A percentile compares a stretch with the other conserved stretches of the same genome.
Conservation (phyloP, 2,113 vertebrate species). For the Cryptomyrus ogoouensis region DNA sequence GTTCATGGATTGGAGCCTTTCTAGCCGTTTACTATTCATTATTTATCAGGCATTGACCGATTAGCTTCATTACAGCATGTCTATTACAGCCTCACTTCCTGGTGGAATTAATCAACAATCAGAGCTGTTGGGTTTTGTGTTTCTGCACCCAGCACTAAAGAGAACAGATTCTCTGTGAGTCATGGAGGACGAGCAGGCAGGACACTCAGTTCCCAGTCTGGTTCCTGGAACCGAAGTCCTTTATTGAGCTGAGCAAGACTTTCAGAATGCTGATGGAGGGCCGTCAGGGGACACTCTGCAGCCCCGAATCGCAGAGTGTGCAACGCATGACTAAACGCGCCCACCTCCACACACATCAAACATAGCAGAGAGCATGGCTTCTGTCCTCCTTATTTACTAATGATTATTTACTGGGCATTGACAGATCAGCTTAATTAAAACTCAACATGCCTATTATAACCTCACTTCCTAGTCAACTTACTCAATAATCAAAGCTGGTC, state of each 20-base stretch:
- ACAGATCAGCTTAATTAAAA: not conserved
- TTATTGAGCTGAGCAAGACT: not conserved
- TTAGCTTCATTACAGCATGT: not conserved
- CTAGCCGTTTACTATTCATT: not conserved
- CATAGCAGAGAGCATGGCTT: not conserved
- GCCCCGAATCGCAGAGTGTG: not conserved
- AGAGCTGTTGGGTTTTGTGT: not conserved
- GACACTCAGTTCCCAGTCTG: too few relatives aligned
- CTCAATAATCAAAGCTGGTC: not conserved
- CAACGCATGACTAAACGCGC: not conserved
- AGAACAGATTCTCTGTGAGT: not conserved
- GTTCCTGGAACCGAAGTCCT: not conserved
- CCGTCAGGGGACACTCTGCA: not conserved
- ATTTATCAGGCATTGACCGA: not conserved
- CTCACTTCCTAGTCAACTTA: not conserved
- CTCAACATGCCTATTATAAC: not conserved
- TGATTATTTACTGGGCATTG: not conserved
- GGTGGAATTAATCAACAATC: not conserved
- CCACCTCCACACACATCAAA: not conserved
- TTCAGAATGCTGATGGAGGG: not conserved
- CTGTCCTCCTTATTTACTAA: not conserved
- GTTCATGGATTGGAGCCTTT: not conserved
- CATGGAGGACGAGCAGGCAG: not conserved
- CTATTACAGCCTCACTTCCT: not conserved
- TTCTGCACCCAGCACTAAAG: not conserved